These are phyloP conservation scores for Stigmatopora argus DNA, from an alignment of 2,113 vertebrate species.

Conservation along the genomic window DNA sequence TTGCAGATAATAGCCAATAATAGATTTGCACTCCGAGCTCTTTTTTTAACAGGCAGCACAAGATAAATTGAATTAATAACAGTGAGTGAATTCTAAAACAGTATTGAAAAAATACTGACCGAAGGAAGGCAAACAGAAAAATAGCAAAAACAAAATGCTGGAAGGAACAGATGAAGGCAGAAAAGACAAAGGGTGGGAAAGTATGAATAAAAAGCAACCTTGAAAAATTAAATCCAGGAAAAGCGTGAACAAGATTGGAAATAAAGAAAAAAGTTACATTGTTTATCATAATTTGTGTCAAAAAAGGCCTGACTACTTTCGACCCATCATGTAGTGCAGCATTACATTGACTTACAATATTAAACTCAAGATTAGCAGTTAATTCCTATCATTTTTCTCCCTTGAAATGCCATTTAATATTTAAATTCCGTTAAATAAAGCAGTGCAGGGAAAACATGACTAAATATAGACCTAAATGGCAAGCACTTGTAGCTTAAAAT, in stretches of 20 bases:
- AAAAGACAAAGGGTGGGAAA: not conserved
- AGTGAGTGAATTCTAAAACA: not conserved
- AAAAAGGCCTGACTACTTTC: not conserved
- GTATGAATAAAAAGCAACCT: not conserved
- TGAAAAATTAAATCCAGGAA: not conserved
- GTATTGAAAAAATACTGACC: not conserved
- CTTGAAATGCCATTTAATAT: not conserved
- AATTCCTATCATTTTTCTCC: not conserved
- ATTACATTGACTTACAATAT: not conserved
- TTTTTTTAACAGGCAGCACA: not conserved
- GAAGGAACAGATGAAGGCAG: not conserved
- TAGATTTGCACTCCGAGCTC: not conserved
- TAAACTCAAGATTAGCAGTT: not conserved
- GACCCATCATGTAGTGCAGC: not conserved
- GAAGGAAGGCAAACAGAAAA: not conserved
- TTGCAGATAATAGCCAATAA: conserved; percentile 1
- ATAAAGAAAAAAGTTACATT: not conserved
- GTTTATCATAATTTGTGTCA: not conserved
- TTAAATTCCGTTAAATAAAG: too few species aligned
- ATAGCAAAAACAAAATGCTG: not conserved
- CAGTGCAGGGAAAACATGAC: not conserved
- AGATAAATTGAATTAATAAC: not conserved
- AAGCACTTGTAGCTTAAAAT: too few species aligned
- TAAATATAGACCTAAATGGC: not conserved
- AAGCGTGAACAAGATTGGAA: too few species aligned